Base-by-base conservation (phyloP, 2,113 vertebrate species). In the Geococcyx californianus region DNA sequence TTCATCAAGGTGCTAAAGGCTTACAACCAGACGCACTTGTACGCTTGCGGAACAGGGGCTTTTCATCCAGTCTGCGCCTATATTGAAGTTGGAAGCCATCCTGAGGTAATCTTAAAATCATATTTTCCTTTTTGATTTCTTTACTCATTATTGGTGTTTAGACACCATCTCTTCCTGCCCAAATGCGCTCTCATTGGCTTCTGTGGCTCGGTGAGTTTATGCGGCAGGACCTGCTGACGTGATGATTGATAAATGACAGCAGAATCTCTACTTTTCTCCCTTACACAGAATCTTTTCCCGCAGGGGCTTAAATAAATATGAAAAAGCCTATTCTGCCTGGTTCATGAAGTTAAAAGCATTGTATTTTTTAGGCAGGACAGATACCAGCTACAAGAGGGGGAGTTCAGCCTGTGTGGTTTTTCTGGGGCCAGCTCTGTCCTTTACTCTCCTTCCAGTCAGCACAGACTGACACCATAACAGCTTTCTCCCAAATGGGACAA, bases 51-150 rank as follows among this genome's bases (percentile, higher is more conserved):
- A 94, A 99, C 99, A 0, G 99, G 99, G 87, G 99, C 99, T 92
- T 99, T 99, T 81, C 99, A 99, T 97, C 99, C 99, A 17, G 96
- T 99, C 95, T 99, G 99, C 93, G 98, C 99, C 83, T 99, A 99
- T 95, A 97, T 99, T 97, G 99, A 99, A 86, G 98, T 99, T 97
- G 99, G 99, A 96, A 99, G 98, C 95, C 99, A 99, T 95, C 98
- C 98, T 90, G 99, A 99, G 99, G 99, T 99, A 99, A 40, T 75
- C 73, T 81, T 49, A 78, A 92, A 89, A 5, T 59, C 64, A 10
- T 81, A 40, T 88, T 88, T 89, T 87, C 69, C 17, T 64, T 76
- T 77, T 78, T 70, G 4, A 5, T 68, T 28, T 78, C 91, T 95
- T 87, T 89, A 78, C 34, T 88, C 73, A 75, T 70, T 70, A 36